Base-by-base conservation (phyloP, 2,888 invertebrate species). In the Morinoia aosen region DNA sequence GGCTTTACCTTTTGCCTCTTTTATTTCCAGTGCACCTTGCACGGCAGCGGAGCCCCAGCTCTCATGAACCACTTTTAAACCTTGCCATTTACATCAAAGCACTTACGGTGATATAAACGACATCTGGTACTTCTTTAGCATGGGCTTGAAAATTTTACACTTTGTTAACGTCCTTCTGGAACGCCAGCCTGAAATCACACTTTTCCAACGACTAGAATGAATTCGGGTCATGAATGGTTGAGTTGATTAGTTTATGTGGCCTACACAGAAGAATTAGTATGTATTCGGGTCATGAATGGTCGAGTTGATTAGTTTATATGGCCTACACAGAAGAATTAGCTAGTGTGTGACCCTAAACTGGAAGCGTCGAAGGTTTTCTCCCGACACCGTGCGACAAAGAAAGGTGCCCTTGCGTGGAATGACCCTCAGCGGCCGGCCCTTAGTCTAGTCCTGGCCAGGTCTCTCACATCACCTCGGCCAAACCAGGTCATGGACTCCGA, bases 401-500 rank as follows among this genome's bases (percentile, higher is more conserved):
- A 93, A 57, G 93, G 93, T n/a, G 93, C 48, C 93, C 40, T 11
- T 12, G 12, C 57, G 57, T 57, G 93, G 48, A 93, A 93, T 93
- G 93, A 93, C 93, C 93, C 93, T 93, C 93, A 93, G 33, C 56
- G 93, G 57, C 93, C n/a, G n/a, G 39, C 57, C 39, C 56, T 48
- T 57, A 90, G 93, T 93, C 93, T 93, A 48, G 93, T 93, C 56
- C 93, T 57, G 57, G 93, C 57, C 90, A 40, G 11, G 90, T 90
- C 93, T 93, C 93, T 93, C 56, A 57, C 58, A 93, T 57, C 33
- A 39, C 93, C 56, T 57, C 93, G 57, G 57, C 93, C 93, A 93
- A 93, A 93, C 93, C 93, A 93, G 93, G 93, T 93, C 93, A 93
- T 48, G 93, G 93, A 93, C 93, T 93, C 48, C 93, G n/a, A 57